A percentile compares a stretch with the other conserved stretches of the same genome.
phyloP scores from a whole-genome alignment of 2,888 invertebrate genomes.

The Pristionchus arcanus region DNA sequence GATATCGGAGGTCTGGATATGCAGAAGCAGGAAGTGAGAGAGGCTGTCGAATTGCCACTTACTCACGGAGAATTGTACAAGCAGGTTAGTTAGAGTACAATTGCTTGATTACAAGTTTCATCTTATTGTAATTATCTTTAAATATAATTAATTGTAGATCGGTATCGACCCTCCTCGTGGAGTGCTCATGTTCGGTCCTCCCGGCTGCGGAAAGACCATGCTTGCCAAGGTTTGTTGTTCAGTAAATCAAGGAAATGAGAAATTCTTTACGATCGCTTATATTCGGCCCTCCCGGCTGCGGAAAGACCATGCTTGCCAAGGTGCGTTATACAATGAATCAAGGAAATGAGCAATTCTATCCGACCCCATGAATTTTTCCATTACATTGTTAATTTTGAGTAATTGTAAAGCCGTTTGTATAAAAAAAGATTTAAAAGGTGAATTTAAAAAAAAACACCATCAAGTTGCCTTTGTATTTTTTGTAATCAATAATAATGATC shows the following conservation, averaged over 20 bases:
- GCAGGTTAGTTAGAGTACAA: slow-evolving; percentile 82
- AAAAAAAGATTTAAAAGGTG: too few species aligned
- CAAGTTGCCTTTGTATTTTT: too few species aligned
- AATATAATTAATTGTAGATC: slow-evolving; percentile 79
- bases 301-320: slow-evolving; percentile 99
- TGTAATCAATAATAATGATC: not conserved
- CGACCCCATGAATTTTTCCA: too few species aligned
- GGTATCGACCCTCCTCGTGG: slow-evolving; percentile 99
- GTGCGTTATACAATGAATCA: slow-evolving; percentile 79
- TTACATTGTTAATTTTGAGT: slow-evolving; percentile 79
- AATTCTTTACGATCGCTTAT: too few species aligned
- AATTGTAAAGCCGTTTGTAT: slow-evolving; percentile 94
- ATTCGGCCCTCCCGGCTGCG: slow-evolving; percentile 93
- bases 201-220: slow-evolving; percentile 99
- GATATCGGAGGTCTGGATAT: slow-evolving; percentile 99
- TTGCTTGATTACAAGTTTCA: too few species aligned
- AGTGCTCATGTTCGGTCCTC: slow-evolving; percentile 99
- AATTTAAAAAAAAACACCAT: too few species aligned
- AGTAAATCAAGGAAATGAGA: too few species aligned
- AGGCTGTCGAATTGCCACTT: slow-evolving; percentile 97
- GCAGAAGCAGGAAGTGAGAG: slow-evolving; percentile 98
- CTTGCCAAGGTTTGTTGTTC: slow-evolving; percentile 88
- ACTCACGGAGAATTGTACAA: slow-evolving; percentile 99
- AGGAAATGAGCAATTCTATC: too few species aligned
- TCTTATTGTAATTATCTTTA: not conserved